Evolutionary conservation across 2,888 invertebrate species (phyloP).

Genomic region (Athalia rosae): DNA sequence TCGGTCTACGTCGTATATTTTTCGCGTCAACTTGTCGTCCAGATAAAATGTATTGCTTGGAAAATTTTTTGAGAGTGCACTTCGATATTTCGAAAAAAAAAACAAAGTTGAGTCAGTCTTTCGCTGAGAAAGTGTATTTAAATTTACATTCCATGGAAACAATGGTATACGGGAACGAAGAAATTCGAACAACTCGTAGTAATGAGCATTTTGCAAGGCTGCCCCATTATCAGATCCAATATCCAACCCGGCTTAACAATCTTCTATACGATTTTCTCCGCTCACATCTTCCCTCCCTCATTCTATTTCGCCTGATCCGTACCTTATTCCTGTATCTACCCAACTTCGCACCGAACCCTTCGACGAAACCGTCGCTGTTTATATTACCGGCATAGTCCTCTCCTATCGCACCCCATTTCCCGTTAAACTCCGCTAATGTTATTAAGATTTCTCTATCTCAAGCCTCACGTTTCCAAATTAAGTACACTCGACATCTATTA

Average conservation of each 20-base stretch:
- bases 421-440: slow-evolving; percentile 40
- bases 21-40: too few species aligned
- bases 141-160: too few species aligned
- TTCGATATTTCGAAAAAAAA: too few species aligned
- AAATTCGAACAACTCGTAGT: slow-evolving; percentile 4
- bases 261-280: slow-evolving; percentile 55
- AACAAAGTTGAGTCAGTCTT: too few species aligned
- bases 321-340: too few species aligned
- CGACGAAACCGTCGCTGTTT: too few species aligned
- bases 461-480: slow-evolving; percentile 44
- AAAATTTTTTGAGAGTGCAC: too few species aligned
- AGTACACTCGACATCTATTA: slow-evolving; percentile 45
- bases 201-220: slow-evolving; percentile 53
- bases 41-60: too few species aligned
- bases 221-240: slow-evolving; percentile 60
- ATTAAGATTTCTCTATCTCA: slow-evolving; percentile 40
- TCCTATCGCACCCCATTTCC: slow-evolving; percentile 37
- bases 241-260: slow-evolving; percentile 61
- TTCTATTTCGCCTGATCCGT: neutral
- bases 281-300: slow-evolving; percentile 46
- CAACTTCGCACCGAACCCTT: too few species aligned
- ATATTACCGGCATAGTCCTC: neutral
- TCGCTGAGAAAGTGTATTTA: too few species aligned
- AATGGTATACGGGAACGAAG: neutral
- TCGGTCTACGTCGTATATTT: too few species aligned